Evolutionary conservation across 2,797 vertebrate genomes (phyloP), one percentile per base, ranked within the genome.

Genomic region (Poliocrania exsul): DNA sequence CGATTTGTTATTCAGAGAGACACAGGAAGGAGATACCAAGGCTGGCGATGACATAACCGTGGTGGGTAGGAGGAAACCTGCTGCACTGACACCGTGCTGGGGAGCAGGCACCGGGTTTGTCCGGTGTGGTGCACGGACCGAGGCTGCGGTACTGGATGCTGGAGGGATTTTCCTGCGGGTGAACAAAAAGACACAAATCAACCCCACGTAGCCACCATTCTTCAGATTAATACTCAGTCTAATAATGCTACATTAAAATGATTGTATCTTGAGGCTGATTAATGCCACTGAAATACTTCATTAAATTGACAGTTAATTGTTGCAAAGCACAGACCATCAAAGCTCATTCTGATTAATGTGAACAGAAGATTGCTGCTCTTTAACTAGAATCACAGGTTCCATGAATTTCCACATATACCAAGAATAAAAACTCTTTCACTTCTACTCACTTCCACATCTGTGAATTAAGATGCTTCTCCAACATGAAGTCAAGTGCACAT

Each of bases 401-500:
- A 20, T 0, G 1, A 8, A 24, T 26, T 74, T 35, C 47, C 44
- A 60, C 26, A 49, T 54, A 78, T 5, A 23, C 20, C 53, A 77
- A 31, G 24, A 54, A 9, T 10, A 35, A 66, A 57, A 31, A 53
- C 23, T 35, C 21, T 86, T 86, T 74, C 25, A 40, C 19, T 81
- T 92, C 35, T 90, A 98, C 99, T 98, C 97, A 99, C 99, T 98
- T 99, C 99, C 99, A 99, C 98, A 99, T 99, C 97, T 99, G 99
- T 60, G 99, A 98, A 86, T 99, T 99, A 93, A 99, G 98, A 93
- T 99, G 99, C 97, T 99, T 99, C 97, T 99, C 99, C 98, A 99
- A 98, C 99, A 99, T 99, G 94, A 98, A 97, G 95, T 98, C 99
- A 94, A 99, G 98, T 96, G 99, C 99, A 97, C 98, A 99, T 96